Percentiles rank a stretch among this genome's conserved stretches.
These are phyloP conservation scores for Paracanthobrama guichenoti DNA, from an alignment of 2,113 vertebrate species.

Conservation along the genomic window DNA sequence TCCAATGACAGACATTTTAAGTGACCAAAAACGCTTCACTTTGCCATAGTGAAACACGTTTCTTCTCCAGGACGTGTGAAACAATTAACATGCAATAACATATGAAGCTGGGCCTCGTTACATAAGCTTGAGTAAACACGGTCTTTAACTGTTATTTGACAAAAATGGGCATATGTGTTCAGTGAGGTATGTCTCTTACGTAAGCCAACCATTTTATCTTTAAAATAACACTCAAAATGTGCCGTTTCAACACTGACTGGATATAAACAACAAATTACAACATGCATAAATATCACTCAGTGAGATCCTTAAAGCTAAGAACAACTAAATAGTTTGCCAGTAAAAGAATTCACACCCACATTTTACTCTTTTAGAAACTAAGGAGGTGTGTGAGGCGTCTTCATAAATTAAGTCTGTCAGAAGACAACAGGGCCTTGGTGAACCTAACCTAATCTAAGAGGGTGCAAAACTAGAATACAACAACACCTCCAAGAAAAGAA, in stretches of 20 bases:
- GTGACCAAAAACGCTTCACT: neutral
- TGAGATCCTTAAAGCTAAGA: conserved; percentile 41
- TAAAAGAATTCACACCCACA: neutral
- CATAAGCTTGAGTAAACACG: conserved; percentile 19
- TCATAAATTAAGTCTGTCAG: neutral
- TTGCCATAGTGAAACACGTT: neutral
- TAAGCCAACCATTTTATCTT: conserved; percentile 12
- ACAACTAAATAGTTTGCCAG: conserved; percentile 38
- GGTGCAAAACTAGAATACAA: neutral
- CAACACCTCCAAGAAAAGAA: neutral
- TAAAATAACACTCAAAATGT: conserved; percentile 15
- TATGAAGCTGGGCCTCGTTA: conserved; percentile 35
- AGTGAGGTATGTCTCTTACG: conserved; percentile 12
- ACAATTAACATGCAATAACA: conserved; percentile 2
- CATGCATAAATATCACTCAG: neutral
- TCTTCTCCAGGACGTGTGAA: neutral
- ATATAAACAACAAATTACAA: conserved; percentile 23
- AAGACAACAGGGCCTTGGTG: too few relatives aligned
- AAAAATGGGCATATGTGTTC: conserved; percentile 11
- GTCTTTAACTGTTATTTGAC: conserved; percentile 23
- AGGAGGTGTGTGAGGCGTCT: neutral
- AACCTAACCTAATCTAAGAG: neutral
- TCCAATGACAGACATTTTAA: neutral
- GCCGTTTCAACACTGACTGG: conserved; percentile 22
- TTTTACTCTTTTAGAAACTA: neutral